A percentile compares a stretch with the other conserved stretches of the same genome.
Conservation (phyloP, 2,797 vertebrate genomes). For the Pseudochromis fuscus region DNA sequence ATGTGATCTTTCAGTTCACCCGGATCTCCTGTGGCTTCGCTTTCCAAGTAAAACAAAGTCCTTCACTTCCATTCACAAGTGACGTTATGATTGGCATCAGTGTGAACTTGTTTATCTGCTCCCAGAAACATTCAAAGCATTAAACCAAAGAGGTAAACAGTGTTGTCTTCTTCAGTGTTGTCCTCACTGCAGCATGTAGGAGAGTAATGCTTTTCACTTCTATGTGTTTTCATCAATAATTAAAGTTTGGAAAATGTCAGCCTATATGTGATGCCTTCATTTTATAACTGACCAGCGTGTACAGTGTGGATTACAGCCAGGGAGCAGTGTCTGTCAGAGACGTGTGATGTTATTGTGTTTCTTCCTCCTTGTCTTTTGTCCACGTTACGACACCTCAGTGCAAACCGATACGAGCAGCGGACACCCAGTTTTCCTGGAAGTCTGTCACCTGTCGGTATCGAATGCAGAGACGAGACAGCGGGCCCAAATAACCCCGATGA, state of each 20-base stretch:
- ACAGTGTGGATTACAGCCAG: constrained; percentile 21
- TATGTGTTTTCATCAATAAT: neutral
- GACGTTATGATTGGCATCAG: neutral
- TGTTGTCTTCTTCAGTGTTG: too few species aligned
- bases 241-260: neutral
- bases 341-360: constrained; percentile 51
- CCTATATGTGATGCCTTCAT: neutral
- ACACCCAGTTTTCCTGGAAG: constrained; percentile 55
- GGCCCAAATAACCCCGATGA: constrained; percentile 54
- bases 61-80: neutral
- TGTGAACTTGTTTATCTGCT: too few species aligned
- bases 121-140: too few species aligned
- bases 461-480: constrained; percentile 48
- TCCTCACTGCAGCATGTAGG: too few species aligned
- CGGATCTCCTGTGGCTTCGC: constrained; percentile 63
- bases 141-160: too few species aligned
- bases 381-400: constrained; percentile 4
- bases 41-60: constrained; percentile 4
- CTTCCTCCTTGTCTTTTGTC: constrained; percentile 44
- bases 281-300: neutral
- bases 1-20: constrained; percentile 66
- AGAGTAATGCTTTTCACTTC: neutral
- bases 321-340: neutral
- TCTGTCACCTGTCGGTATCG: constrained; percentile 73
- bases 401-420: constrained; percentile 61